Conservation (phyloP, 1,140 invertebrate species). For the Goniozus legneri region DNA sequence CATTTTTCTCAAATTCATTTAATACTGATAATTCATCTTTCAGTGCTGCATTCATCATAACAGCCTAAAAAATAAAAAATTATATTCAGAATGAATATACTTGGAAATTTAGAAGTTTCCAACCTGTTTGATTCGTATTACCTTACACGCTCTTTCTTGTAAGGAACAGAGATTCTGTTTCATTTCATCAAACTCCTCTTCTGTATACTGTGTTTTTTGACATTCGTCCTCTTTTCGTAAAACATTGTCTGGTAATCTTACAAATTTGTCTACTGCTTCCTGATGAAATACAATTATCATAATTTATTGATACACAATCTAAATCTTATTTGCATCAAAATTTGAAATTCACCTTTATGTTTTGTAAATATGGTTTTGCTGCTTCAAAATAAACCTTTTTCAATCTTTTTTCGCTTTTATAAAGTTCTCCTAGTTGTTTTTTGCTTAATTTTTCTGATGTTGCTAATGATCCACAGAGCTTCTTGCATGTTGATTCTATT, state of each 20-base stretch:
- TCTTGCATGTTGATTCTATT: constrained; percentile 25
- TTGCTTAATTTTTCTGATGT: constrained; percentile 21
- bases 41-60: constrained; percentile 28
- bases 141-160: constrained; percentile 31
- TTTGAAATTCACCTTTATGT: constrained; percentile 32
- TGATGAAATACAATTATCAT: constrained; percentile 13
- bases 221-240: constrained; percentile 35
- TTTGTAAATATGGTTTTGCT: constrained; percentile 22
- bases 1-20: constrained; percentile 21
- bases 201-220: constrained; percentile 35
- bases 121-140: constrained; percentile 15
- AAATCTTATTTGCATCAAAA: constrained; percentile 1
- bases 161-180: constrained; percentile 26
- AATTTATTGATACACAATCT: not conserved
- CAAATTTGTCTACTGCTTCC: constrained; percentile 31
- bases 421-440: constrained; percentile 13
- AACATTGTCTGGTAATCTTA: constrained; percentile 34
- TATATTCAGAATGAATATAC: not conserved
- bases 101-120: not conserved
- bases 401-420: constrained; percentile 24
- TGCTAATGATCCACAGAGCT: constrained; percentile 26
- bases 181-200: constrained; percentile 26
- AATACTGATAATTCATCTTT: constrained; percentile 33
- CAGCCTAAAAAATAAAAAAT: constrained; percentile 25
- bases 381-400: constrained; percentile 22